Base-by-base conservation (phyloP, 1,140 invertebrate genomes). In the Drosophila sucinea region DNA sequence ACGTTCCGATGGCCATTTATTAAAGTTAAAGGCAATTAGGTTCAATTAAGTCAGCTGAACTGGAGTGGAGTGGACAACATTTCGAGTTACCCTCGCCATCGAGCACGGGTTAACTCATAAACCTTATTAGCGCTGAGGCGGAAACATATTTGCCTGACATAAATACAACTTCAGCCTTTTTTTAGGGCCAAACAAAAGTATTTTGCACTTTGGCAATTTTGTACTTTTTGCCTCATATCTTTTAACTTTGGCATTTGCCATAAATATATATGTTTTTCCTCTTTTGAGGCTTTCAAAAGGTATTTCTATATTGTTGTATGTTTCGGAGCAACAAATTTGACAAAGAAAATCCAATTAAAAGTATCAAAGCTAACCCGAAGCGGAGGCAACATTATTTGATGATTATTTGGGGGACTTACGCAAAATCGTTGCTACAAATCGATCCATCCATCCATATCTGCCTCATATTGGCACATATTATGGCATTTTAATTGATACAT, bases 111-210 rank as follows among this genome's bases (percentile, higher is more conserved):
- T 68, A 57, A 67, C 73, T 83, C 83, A 89, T 87, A 87, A 87
- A 87, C 83, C 84, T 89, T 89, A 89, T 89, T 87, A 89, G 84
- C 83, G 79, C 84, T 87, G 70, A 83, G 70, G 75, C 84, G 83
- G 83, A 87, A 87, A 87, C 83, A 87, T 87, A 87, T 87, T 89
- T 87, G 77, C 77, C 84, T 73, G 83, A 87, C 83, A 86, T 86
- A 87, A 86, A 86, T 86, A 86, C 83, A 79, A 79, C 56, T 76
- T 58, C 76, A 76, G 76, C 76, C 67, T 70, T 78, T 78, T 77
- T 58, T 58, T 58, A 33, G 54, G 54, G 29, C 54, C 64, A 68
- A 68, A 67, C 64, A 51, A 65, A 8, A 11, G 73, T 86, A 69
- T 87, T 89, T 89, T 86, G 79, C 77, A 87, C 80, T 87, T 83